Conservation (phyloP, 2,113 vertebrate species). For the Platanista minor region DNA sequence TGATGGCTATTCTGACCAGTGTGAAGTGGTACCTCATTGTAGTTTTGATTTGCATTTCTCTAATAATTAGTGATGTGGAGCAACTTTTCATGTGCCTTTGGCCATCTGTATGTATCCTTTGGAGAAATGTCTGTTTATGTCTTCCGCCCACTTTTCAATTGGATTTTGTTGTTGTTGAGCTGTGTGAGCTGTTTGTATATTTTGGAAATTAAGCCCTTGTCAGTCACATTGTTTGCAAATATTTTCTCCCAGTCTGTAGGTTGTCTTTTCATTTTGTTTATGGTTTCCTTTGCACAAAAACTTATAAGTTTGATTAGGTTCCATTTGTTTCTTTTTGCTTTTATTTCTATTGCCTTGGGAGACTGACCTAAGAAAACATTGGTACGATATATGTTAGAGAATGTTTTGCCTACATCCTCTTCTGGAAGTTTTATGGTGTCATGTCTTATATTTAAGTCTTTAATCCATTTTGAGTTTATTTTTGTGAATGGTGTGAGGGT, state of each 20-base stretch:
- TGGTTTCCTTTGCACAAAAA: too few species aligned
- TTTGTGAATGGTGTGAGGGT: not conserved
- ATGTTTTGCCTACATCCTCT: too few species aligned
- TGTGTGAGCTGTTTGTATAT: not conserved
- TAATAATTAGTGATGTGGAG: not conserved
- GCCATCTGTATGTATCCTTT: not conserved
- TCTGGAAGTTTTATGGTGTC: too few species aligned
- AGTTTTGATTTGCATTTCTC: not conserved
- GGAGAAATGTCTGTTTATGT: not conserved
- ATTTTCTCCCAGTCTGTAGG: not conserved
- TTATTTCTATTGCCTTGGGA: too few species aligned
- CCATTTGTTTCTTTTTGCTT: too few species aligned
- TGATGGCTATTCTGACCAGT: not conserved
- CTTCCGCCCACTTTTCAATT: not conserved
- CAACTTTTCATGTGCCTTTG: not conserved
- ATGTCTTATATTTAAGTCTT: not conserved
- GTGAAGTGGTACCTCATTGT: not conserved
- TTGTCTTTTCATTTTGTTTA: too few species aligned
- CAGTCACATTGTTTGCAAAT: not conserved
- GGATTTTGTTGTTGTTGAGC: not conserved
- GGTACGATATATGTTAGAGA: too few species aligned
- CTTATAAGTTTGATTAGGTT: too few species aligned
- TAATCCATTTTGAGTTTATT: not conserved
- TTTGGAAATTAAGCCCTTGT: not conserved
- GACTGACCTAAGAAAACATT: too few species aligned